A percentile compares a stretch with the other conserved stretches of the same genome.
Evolutionary conservation across 2,888 invertebrate species (phyloP).

Genomic region (Thumatha senex): DNA sequence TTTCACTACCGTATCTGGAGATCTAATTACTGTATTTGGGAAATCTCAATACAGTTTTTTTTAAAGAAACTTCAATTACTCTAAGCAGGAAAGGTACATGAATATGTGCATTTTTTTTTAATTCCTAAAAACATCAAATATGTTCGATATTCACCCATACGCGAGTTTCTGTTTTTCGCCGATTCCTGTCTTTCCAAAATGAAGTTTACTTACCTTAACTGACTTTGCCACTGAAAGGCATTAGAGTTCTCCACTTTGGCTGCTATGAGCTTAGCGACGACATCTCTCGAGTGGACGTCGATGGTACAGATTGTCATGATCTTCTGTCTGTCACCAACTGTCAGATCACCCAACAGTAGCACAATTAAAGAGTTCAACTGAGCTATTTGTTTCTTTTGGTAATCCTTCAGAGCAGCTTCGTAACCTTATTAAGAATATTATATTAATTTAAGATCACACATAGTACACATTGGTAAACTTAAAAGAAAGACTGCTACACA

Average conservation of each 20-base stretch:
- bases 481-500: too few relatives aligned
- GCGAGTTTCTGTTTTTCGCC: too few relatives aligned
- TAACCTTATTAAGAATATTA: slow-evolving; percentile 76
- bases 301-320: slow-evolving; percentile 99
- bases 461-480: too few relatives aligned
- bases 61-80: too few relatives aligned
- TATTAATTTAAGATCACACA: background rate
- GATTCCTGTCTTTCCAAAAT: too few relatives aligned
- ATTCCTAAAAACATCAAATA: too few relatives aligned
- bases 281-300: slow-evolving; percentile 97
- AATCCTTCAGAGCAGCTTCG: slow-evolving; percentile 96
- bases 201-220: slow-evolving; percentile 89
- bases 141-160: too few relatives aligned
- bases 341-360: slow-evolving; percentile 91
- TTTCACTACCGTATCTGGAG: too few relatives aligned
- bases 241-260: slow-evolving; percentile 91
- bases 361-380: slow-evolving; percentile 93
- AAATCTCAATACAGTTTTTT: too few relatives aligned
- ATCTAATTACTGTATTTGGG: too few relatives aligned
- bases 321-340: slow-evolving; percentile 93
- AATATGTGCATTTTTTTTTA: too few relatives aligned
- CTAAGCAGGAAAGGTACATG: too few relatives aligned
- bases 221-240: slow-evolving; percentile 96
- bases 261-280: slow-evolving; percentile 93
- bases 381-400: slow-evolving; percentile 93